These are phyloP conservation scores for Lacerta bilineata DNA, from an alignment of 2,797 vertebrate genomes.

Conservation along the genomic window DNA sequence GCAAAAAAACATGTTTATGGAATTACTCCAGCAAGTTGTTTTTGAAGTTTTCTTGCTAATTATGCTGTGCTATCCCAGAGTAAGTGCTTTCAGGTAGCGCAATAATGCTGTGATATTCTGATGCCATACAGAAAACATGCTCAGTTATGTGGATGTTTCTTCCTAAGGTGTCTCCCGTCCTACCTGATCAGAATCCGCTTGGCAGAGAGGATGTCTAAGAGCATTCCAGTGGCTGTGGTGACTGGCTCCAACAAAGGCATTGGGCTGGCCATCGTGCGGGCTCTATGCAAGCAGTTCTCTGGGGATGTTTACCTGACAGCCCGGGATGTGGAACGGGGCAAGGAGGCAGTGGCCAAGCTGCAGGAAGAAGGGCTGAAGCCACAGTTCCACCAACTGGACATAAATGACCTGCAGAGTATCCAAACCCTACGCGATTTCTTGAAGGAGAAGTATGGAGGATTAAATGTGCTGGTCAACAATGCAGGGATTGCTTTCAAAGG, in stretches of 20 bases:
- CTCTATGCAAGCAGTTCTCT: slow-evolving; percentile 83
- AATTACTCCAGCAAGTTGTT: too few relatives aligned
- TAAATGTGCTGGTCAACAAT: slow-evolving; percentile 91
- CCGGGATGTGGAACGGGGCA: slow-evolving; percentile 82
- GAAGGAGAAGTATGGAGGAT: slow-evolving; percentile 83
- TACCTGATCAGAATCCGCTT: fast-evolving
- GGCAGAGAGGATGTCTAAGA: slow-evolving; percentile 72
- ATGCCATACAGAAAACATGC: too few relatives aligned
- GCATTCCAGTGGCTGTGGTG: slow-evolving; percentile 83
- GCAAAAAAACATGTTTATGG: too few relatives aligned
- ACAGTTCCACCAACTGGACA: slow-evolving; percentile 90
- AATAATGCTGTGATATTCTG: too few relatives aligned
- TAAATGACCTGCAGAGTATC: slow-evolving; percentile 85
- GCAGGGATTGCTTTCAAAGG: slow-evolving; percentile 86
- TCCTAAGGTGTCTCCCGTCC: too few relatives aligned
- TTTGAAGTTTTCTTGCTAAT: too few relatives aligned
- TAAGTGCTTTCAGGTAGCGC: too few relatives aligned
- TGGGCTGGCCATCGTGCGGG: slow-evolving; percentile 83
- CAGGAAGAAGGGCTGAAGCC: slow-evolving; percentile 82
- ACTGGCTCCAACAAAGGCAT: slow-evolving; percentile 92
- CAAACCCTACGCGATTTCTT: slow-evolving; percentile 82
- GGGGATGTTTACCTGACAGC: slow-evolving; percentile 88
- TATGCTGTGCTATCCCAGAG: too few relatives aligned
- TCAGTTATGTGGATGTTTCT: too few relatives aligned
- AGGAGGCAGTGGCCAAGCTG: slow-evolving; percentile 82